Evolutionary conservation across 2,888 invertebrate species (phyloP), one percentile per base, ranked within the genome.

Genomic region (Phortica magna): DNA sequence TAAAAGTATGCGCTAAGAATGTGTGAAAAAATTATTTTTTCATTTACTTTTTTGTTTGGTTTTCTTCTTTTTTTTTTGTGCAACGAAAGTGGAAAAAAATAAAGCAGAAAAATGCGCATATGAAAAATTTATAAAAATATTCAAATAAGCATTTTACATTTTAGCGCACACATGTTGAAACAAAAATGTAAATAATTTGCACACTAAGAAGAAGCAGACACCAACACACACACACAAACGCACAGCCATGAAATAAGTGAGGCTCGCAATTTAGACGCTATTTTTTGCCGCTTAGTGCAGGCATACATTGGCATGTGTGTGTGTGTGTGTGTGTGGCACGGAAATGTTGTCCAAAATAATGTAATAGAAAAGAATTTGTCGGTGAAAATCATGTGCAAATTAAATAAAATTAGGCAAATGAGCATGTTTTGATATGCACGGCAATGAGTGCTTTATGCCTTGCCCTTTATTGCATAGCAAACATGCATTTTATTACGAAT

Each of bases 71-170:
- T 48, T 3, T 48, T 9, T 48, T 12, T 14, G 7, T 48, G 9
- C 9, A 48, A 48, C 9, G 14, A 14, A 48, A 48, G 14, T 48
- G 48, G 48, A 48, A 12, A 48, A 48, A 48, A 48, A 48, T 48
- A 6, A 48, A 48, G 5, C 53, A 53, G 22, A 53, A 70, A 19
- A 84, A 80, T 79, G 84, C 83, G 83, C 79, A 80, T 85, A 85
- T 87, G 80, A 83, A 87, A 87, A 80, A 86, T 87, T 78, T 83
- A 82, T 85, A 84, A 86, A 59, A 85, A 85, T 85, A 86, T 87
- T 82, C 84, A 82, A 82, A 80, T 84, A 83, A 81, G 82, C 79
- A 80, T 76, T 83, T 77, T 59, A 78, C 67, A 71, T 82, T 78
- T 80, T 79, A 79, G 74, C 78, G 78, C 81, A 12, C n/a, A 22